phyloP scores from a whole-genome alignment of 2,113 vertebrate genomes.

The Probosciger aterrimus region DNA sequence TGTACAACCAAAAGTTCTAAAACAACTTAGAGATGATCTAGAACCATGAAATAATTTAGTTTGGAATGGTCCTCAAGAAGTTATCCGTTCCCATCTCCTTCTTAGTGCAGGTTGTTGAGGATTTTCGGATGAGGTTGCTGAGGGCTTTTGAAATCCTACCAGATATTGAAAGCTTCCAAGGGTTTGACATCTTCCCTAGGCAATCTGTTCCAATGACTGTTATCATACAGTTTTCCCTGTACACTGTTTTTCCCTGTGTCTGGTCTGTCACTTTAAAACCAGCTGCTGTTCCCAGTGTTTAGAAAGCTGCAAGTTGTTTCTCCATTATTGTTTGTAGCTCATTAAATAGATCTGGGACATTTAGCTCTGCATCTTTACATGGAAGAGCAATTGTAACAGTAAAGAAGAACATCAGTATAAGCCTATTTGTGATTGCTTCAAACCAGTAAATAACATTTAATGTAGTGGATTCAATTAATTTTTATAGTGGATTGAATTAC shows the following conservation, averaged over 20 bases:
- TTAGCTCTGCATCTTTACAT: background rate
- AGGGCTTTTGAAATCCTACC: background rate
- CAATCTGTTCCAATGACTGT: background rate
- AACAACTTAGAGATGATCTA: background rate
- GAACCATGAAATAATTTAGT: background rate
- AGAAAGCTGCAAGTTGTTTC: background rate
- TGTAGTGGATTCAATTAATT: background rate
- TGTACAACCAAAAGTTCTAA: background rate
- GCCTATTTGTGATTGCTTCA: background rate
- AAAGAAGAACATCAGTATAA: background rate
- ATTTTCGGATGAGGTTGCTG: background rate
- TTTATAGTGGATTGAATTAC: background rate
- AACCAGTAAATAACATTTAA: background rate
- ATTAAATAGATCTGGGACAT: background rate
- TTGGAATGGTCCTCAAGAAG: background rate
- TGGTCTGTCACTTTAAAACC: background rate
- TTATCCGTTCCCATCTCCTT: background rate
- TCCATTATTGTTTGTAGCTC: background rate
- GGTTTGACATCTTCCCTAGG: background rate
- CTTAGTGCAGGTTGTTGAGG: background rate
- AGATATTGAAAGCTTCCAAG: background rate
- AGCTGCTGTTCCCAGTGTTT: background rate
- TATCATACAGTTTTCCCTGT: rapidly evolving
- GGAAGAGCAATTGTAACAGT: background rate
- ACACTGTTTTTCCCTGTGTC: background rate